Percentiles rank a stretch among this genome's conserved stretches.
Evolutionary conservation across 2,888 invertebrate species (phyloP).

Genomic region (Tenthredo scrophulariae): DNA sequence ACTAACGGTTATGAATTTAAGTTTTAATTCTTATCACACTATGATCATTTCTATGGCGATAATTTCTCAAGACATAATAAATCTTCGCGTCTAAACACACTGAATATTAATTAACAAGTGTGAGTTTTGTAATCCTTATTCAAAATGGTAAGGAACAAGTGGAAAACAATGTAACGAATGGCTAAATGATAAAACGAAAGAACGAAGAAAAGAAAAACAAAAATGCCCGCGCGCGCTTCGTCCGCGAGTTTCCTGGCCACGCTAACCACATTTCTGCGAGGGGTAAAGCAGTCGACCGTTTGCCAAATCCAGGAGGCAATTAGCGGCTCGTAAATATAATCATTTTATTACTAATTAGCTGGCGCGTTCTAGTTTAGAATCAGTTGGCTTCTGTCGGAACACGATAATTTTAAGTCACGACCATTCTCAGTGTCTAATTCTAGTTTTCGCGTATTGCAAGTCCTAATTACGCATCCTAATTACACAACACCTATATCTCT

Average conservation of each 20-base stretch:
- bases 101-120: neutral
- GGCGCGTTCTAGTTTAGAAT: slow-evolving; percentile 36
- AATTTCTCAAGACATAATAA: neutral
- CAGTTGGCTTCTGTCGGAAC: slow-evolving; percentile 27
- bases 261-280: neutral
- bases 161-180: neutral
- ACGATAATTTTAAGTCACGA: slow-evolving; percentile 29
- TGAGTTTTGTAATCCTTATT: neutral
- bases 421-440: slow-evolving; percentile 27
- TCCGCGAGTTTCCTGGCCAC: neutral
- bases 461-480: neutral
- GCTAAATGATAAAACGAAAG: neutral
- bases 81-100: neutral
- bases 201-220: neutral
- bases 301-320: slow-evolving; percentile 44
- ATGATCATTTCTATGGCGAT: neutral
- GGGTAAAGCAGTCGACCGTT: slow-evolving; percentile 41
- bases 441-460: neutral
- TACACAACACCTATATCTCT: neutral
- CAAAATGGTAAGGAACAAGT: neutral
- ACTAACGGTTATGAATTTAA: neutral
- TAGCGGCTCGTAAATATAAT: slow-evolving; percentile 53
- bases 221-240: neutral
- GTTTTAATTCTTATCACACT: neutral
- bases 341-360: slow-evolving; percentile 49